phyloP scores from a whole-genome alignment of 2,797 vertebrate genomes.

The Tapera naevia region DNA sequence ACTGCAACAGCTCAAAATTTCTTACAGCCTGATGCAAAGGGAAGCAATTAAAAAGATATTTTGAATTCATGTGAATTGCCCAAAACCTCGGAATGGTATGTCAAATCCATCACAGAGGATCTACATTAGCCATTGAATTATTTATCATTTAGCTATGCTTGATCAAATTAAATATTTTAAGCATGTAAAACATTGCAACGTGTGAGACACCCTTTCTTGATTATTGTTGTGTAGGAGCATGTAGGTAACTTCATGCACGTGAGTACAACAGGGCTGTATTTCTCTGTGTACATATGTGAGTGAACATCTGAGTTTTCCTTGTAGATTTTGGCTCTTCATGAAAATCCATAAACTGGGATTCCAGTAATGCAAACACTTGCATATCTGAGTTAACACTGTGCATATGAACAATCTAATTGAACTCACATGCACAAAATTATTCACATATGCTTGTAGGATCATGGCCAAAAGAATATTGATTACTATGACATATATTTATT shows the following conservation, averaged over 20 bases:
- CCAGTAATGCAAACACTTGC: slow-evolving; percentile 49
- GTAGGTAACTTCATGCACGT: background rate
- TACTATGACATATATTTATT: slow-evolving; percentile 43
- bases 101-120: background rate
- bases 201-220: background rate
- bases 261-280: background rate
- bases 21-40: background rate
- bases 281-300: rapidly evolving
- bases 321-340: slow-evolving; percentile 32
- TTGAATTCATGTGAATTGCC: background rate
- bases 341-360: slow-evolving; percentile 41
- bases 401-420: slow-evolving; percentile 50
- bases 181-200: background rate
- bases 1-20: background rate
- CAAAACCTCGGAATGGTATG: background rate
- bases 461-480: slow-evolving; percentile 49
- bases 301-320: slow-evolving; percentile 23
- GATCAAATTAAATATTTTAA: background rate
- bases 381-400: slow-evolving; percentile 26
- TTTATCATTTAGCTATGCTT: background rate
- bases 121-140: background rate
- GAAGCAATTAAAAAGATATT: background rate
- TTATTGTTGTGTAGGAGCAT: background rate
- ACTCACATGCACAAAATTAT: slow-evolving; percentile 48
- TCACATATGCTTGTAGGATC: slow-evolving; percentile 27